These are phyloP conservation scores for Cephalophus harveyi DNA, from an alignment of 2,113 vertebrate genomes.

Conservation along the genomic window DNA sequence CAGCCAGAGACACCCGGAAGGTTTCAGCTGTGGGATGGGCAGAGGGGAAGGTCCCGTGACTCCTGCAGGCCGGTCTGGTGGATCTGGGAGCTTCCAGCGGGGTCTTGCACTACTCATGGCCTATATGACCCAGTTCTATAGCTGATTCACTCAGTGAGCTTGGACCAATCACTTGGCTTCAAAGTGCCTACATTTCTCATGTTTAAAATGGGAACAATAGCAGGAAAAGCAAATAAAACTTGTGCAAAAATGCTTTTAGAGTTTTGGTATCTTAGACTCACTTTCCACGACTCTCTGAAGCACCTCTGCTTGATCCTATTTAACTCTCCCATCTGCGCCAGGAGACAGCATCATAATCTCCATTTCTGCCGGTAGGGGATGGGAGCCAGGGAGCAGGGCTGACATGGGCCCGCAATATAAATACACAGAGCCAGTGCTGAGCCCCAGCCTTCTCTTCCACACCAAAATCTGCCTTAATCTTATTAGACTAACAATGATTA, in stretches of 20 bases:
- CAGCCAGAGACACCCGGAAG: background rate
- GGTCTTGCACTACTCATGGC: background rate
- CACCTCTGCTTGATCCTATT: background rate
- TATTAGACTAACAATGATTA: background rate
- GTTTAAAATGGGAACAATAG: background rate
- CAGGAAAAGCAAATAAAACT: background rate
- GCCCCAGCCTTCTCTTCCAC: background rate
- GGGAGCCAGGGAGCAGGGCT: background rate
- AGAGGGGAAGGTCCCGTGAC: rapidly evolving
- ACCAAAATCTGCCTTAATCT: background rate
- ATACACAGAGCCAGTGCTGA: background rate
- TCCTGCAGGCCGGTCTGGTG: background rate
- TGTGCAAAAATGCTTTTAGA: background rate
- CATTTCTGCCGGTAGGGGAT: background rate
- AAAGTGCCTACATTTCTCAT: background rate
- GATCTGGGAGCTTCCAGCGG: background rate
- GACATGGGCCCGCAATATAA: background rate
- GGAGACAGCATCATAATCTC: background rate
- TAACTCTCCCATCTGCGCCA: background rate
- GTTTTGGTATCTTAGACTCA: background rate
- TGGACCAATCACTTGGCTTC: background rate
- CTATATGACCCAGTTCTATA: background rate
- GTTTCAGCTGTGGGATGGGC: no score
- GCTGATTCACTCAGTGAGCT: background rate
- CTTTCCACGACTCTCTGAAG: background rate